Conservation (phyloP, 2,888 invertebrate species). For the Xylocampa areola region DNA sequence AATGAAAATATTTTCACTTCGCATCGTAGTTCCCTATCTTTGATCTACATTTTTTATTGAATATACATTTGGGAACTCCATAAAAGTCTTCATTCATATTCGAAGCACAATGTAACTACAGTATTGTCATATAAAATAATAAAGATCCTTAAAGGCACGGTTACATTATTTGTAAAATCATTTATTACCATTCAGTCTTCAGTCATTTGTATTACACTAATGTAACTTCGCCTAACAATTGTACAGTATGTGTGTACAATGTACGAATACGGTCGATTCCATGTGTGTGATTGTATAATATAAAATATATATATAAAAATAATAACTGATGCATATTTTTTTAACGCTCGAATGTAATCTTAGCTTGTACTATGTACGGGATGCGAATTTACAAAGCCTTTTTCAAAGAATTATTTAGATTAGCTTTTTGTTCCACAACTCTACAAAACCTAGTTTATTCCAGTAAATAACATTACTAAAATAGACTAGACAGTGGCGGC, state of each 20-base stretch:
- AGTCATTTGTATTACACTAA: not conserved
- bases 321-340: conserved; percentile 66
- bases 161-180: conserved; percentile 28
- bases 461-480: too few species aligned
- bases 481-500: too few species aligned
- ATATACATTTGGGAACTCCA: too few species aligned
- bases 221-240: conserved; percentile 25
- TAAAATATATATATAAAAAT: conserved; percentile 53
- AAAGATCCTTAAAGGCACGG: conserved; percentile 29
- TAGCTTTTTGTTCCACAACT: too few species aligned
- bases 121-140: conserved; percentile 13
- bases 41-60: too few species aligned
- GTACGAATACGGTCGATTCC: conserved; percentile 49
- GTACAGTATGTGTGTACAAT: conserved; percentile 52
- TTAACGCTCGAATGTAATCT: conserved; percentile 64
- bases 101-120: too few species aligned
- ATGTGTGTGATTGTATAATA: conserved; percentile 58
- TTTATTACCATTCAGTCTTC: conserved; percentile 7
- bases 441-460: too few species aligned
- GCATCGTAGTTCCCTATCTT: too few species aligned
- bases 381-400: too few species aligned
- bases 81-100: too few species aligned
- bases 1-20: too few species aligned
- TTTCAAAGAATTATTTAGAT: too few species aligned
- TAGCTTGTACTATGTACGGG: conserved; percentile 48